A percentile compares a stretch with the other conserved stretches of the same genome.
Evolutionary conservation across 2,113 vertebrate species (phyloP).

Genomic region (Pardalotus punctatus): DNA sequence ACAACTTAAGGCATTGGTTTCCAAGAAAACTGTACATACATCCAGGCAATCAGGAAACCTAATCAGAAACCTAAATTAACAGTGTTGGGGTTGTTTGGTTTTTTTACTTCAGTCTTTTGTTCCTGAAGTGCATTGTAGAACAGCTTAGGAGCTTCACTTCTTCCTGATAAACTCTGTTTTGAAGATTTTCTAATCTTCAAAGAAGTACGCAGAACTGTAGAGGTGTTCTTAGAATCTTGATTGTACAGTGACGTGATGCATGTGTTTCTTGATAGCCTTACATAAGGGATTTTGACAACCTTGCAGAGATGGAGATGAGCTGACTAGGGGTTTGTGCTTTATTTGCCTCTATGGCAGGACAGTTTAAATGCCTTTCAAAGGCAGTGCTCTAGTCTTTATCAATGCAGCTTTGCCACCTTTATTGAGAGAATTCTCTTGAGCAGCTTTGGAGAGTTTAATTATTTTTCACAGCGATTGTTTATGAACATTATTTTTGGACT

Average conservation of each 20-base stretch:
- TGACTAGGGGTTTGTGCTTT: fast-evolving
- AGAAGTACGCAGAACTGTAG: not conserved
- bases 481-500: not conserved
- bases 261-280: not conserved
- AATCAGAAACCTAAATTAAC: not conserved
- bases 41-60: not conserved
- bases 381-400: not conserved
- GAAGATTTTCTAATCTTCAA: not conserved
- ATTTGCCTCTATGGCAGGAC: not conserved
- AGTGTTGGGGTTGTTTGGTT: not conserved
- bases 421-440: not conserved
- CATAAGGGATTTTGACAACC: not conserved
- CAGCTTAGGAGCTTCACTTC: not conserved
- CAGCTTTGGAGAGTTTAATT: not conserved
- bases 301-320: not conserved
- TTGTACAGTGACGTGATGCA: not conserved
- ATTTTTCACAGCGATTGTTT: not conserved
- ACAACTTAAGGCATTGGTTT: not conserved
- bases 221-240: not conserved
- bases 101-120: not conserved
- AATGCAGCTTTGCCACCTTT: not conserved
- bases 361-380: not conserved
- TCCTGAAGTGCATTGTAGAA: not conserved
- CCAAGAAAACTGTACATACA: not conserved
- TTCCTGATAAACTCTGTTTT: not conserved